phyloP scores from a whole-genome alignment of 2,797 vertebrate species.

The Spinibarbus caldwelli region DNA sequence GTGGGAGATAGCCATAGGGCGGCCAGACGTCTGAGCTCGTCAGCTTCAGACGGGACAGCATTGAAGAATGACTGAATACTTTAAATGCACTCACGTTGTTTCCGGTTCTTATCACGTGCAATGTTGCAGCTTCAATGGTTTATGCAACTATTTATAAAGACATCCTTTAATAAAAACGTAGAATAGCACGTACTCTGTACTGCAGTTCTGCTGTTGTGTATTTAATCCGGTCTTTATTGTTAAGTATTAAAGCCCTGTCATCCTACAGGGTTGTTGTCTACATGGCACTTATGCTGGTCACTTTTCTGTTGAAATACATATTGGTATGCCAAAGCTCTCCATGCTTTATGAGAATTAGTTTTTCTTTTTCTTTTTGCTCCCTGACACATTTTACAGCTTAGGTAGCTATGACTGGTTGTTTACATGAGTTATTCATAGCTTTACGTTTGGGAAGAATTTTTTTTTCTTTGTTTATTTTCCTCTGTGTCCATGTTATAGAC shows the following conservation, averaged over 20 bases:
- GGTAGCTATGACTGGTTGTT: slow-evolving; percentile 70
- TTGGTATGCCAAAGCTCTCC: slow-evolving; percentile 81
- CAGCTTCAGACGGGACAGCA: slow-evolving; percentile 67
- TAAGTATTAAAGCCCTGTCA: slow-evolving; percentile 70
- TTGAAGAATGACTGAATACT: slow-evolving; percentile 86
- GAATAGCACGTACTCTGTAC: slow-evolving; percentile 93
- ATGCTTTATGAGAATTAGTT: slow-evolving; percentile 69
- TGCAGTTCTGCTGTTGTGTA: slow-evolving; percentile 89
- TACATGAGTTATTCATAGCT: slow-evolving; percentile 69
- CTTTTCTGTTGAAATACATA: slow-evolving; percentile 70
- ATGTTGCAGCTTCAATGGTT: slow-evolving; percentile 99
- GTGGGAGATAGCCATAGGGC: slow-evolving; percentile 59
- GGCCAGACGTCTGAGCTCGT: slow-evolving; percentile 60
- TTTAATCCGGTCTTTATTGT: slow-evolving; percentile 76
- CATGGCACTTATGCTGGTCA: slow-evolving; percentile 69
- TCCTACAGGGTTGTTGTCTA: slow-evolving; percentile 66
- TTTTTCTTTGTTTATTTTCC: slow-evolving; percentile 45
- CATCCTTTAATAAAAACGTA: slow-evolving; percentile 98
- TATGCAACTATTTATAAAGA: slow-evolving; percentile 99
- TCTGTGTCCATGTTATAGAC: slow-evolving; percentile 39
- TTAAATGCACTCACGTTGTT: slow-evolving; percentile 95
- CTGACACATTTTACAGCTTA: slow-evolving; percentile 48
- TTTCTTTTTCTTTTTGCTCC: slow-evolving; percentile 62
- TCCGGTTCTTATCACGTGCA: slow-evolving; percentile 96
- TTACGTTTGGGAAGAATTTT: slow-evolving; percentile 45